Conservation (phyloP, 2,888 invertebrate species). For the Frankliniella intonsa region DNA sequence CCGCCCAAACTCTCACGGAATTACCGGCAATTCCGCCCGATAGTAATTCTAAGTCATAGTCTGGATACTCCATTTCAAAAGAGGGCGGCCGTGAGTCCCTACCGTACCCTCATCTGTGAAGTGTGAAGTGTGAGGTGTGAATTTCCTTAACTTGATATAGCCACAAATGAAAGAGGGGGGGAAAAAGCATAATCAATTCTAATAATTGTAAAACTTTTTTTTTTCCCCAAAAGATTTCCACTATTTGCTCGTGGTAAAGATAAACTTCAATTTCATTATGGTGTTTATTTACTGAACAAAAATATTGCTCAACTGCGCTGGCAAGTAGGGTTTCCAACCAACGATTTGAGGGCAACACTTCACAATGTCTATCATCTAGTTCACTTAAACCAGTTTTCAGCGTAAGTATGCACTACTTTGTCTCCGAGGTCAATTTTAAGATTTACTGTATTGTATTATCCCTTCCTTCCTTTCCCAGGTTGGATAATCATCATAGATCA, state of each 20-base stretch:
- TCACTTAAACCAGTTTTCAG: conserved; percentile 46
- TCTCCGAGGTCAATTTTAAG: not conserved
- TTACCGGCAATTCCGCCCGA: no score
- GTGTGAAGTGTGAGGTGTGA: no score
- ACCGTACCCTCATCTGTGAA: no score
- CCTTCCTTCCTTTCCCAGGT: not conserved
- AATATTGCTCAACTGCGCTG: conserved; percentile 87
- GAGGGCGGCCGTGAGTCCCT: no score
- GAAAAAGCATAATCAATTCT: conserved; percentile 26
- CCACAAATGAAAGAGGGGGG: not conserved
- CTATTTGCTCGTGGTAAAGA: conserved; percentile 75
- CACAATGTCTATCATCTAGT: conserved; percentile 64
- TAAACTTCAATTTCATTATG: conserved; percentile 77
- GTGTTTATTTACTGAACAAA: conserved; percentile 86
- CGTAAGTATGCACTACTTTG: conserved; percentile 38
- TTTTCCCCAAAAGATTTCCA: conserved; percentile 70
- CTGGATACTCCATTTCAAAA: no score
- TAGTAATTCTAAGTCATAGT: no score
- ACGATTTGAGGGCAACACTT: conserved; percentile 71
- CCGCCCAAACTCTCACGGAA: no score
- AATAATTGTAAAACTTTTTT: conserved; percentile 28
- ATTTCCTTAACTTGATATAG: no score
- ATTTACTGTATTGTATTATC: not conserved
- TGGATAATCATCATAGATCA: not conserved
- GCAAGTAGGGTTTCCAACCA: conserved; percentile 66